Evolutionary conservation across 2,113 vertebrate genomes (phyloP), one percentile per base, ranked within the genome.

Genomic region (Tachysurus fulvidraco): DNA sequence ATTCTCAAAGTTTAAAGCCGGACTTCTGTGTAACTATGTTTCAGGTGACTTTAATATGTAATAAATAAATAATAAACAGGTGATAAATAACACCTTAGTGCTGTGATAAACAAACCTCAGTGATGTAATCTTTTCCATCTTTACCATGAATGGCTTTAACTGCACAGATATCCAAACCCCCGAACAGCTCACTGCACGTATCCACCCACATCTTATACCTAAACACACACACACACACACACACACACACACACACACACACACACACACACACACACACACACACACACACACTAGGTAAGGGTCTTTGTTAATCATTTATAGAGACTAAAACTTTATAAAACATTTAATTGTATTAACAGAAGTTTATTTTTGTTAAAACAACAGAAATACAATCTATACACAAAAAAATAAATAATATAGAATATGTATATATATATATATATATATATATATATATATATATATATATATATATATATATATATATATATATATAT

Each of bases 201-300:
- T 99, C 97, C 46, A 98, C 97, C 98, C 98, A 99, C 85, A 97
- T 93, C 88, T 98, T 99, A 92, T 97, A 99, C 93, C 98, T 99
- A 91, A 84, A 77, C 52, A 62, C 60, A 71, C 4, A 44, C 55
- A 81, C 78, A 60, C 78, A 80, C 78, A 80, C 78, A 80, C 77
- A 79, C 54, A 79, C 54, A 79, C 52, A 79, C 77, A 55, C 50
- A 79, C 52, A 57, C 77, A 57, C 77, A 78, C 76, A 77, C 52
- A 62, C 60, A 71, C 4, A 44, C 55, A 81, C 78, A 60, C 78
- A 80, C 78, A 80, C 78, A 80, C 77, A 79, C 54, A 79, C 54
- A 79, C 52, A 79, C 77, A 55, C 50, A 79, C 52, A 57, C 77
- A 57, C 77, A 78, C 76, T 14, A 30, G 14, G 30, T 67, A 67